Conservation (phyloP, 2,113 vertebrate genomes). For the Rhombomys opimus region DNA sequence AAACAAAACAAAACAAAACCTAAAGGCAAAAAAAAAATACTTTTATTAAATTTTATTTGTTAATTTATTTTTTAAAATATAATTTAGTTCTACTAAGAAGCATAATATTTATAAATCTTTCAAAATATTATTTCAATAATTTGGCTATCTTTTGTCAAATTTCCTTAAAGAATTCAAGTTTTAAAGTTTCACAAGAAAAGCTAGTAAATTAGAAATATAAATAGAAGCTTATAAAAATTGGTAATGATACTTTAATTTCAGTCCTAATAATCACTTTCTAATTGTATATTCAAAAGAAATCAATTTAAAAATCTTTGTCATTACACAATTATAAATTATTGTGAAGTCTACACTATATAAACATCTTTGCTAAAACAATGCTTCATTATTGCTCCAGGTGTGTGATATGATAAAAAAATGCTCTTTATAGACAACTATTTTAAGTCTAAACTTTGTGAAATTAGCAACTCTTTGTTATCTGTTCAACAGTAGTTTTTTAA, state of each 20-base stretch:
- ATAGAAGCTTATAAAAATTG: not conserved
- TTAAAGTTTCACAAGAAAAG: constrained; percentile 16
- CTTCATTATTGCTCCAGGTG: constrained; percentile 47
- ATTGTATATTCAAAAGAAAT: constrained; percentile 20
- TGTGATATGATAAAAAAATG: not conserved
- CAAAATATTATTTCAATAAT: constrained; percentile 30
- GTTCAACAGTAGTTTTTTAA: not conserved
- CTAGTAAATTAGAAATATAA: not conserved
- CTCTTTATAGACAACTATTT: not conserved
- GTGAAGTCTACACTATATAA: not conserved
- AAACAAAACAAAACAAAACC: too few relatives aligned
- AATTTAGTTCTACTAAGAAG: constrained; percentile 12
- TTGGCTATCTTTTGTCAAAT: constrained; percentile 43
- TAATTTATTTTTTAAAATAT: constrained; percentile 36
- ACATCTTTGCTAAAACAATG: not conserved
- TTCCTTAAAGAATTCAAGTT: constrained; percentile 54
- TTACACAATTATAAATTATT: constrained; percentile 34
- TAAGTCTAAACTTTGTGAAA: constrained; percentile 47
- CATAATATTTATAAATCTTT: not conserved
- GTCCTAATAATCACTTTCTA: not conserved
- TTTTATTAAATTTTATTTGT: not conserved
- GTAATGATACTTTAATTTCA: not conserved
- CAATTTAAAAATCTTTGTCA: constrained; percentile 41
- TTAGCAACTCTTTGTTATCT: constrained; percentile 20
- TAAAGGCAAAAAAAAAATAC: too few relatives aligned